Evolutionary conservation across 2,113 vertebrate species (phyloP).

Genomic region (Myrmecobius fasciatus): DNA sequence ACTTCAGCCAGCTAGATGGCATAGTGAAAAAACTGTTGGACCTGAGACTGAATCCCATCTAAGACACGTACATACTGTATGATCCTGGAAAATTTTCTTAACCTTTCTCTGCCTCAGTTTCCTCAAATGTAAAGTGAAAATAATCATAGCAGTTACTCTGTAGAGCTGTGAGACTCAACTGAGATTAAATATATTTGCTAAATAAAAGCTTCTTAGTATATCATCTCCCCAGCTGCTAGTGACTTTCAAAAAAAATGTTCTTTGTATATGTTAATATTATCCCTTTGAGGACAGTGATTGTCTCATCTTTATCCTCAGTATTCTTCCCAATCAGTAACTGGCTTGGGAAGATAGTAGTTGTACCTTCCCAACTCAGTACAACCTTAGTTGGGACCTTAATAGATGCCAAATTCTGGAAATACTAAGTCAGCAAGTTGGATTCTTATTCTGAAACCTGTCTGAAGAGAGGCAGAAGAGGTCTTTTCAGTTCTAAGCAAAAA

Average conservation of each 20-base stretch:
- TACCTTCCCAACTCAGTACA: neutral
- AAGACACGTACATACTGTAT: neutral
- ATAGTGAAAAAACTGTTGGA: neutral
- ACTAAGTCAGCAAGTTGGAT: neutral
- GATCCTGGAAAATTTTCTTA: neutral
- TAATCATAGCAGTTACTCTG: neutral
- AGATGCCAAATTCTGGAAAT: neutral
- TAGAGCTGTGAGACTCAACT: neutral
- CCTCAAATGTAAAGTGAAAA: neutral
- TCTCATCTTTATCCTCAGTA: neutral
- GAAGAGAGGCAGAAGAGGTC: neutral
- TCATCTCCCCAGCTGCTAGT: neutral
- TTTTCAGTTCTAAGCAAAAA: neutral
- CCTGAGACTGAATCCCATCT: neutral
- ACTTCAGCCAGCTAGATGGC: neutral
- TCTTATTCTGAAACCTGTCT: neutral
- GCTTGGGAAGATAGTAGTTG: too few species aligned
- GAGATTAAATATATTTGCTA: neutral
- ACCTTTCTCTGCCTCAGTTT: neutral
- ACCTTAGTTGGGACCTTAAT: too few species aligned
- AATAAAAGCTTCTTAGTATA: neutral
- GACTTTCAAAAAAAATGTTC: neutral
- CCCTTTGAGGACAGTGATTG: neutral
- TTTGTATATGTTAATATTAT: neutral
- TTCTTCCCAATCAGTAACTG: too few species aligned